Evolutionary conservation across 2,797 vertebrate genomes (phyloP).

Genomic region (Arvicola amphibius): DNA sequence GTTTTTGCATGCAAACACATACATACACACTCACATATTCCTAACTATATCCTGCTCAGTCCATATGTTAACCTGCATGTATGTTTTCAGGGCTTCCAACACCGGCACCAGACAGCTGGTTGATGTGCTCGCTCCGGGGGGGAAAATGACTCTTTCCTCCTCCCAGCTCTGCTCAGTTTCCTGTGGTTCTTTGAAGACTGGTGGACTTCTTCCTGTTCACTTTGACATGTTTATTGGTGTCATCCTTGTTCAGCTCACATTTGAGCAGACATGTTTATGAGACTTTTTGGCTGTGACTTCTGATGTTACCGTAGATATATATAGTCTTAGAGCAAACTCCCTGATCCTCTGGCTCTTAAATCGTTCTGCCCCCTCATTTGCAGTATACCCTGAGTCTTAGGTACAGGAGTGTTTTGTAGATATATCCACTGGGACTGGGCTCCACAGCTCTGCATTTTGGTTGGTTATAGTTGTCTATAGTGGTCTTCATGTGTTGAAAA

Average conservation of each 20-base stretch:
- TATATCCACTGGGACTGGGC: not conserved
- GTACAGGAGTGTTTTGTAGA: not conserved
- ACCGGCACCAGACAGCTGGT: not conserved
- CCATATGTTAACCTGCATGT: not conserved
- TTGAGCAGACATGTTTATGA: not conserved
- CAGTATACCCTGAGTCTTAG: not conserved
- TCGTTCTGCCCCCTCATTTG: not conserved
- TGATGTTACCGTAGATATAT: not conserved
- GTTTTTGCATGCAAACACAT: not conserved
- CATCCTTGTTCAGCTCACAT: not conserved
- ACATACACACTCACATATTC: not conserved
- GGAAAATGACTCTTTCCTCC: not conserved
- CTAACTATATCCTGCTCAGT: not conserved
- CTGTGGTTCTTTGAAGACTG: not conserved
- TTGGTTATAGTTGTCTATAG: not conserved
- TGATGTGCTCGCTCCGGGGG: not conserved
- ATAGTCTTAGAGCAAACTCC: not conserved
- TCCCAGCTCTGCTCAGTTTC: not conserved
- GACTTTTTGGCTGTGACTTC: not conserved
- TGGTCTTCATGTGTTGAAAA: not conserved
- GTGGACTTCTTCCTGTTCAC: not conserved
- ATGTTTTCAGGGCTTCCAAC: not conserved
- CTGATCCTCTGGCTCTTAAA: not conserved
- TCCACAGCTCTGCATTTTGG: not conserved
- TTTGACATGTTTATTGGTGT: not conserved